A percentile compares a stretch with the other conserved stretches of the same genome.
phyloP scores from a whole-genome alignment of 2,888 invertebrate species.

The Deilephila elpenor region DNA sequence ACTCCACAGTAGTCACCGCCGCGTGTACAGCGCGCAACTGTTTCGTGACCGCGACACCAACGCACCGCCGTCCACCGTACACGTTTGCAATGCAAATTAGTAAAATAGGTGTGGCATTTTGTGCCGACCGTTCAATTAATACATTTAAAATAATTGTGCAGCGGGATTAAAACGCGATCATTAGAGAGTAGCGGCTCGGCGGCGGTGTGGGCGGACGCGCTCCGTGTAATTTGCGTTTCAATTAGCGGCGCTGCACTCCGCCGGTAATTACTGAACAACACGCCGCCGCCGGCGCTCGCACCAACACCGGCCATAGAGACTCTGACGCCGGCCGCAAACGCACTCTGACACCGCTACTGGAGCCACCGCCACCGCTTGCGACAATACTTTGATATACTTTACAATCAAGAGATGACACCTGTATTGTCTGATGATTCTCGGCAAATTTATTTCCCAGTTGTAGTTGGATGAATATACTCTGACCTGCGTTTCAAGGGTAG shows the following conservation, averaged over 20 bases:
- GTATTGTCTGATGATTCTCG: neutral
- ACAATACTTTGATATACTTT: too few species aligned
- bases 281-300: neutral
- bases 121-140: conserved; percentile 39
- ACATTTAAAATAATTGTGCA: conserved; percentile 39
- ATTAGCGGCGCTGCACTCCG: conserved; percentile 39
- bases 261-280: conserved; percentile 37
- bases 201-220: conserved; percentile 28
- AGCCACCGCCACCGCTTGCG: too few species aligned
- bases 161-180: conserved; percentile 38
- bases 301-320: neutral
- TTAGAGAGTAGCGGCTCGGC: conserved; percentile 33
- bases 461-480: too few species aligned
- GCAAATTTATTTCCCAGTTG: too few species aligned
- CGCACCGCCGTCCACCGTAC: conserved; percentile 33
- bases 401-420: neutral
- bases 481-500: too few species aligned
- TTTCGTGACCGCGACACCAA: neutral
- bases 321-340: too few species aligned
- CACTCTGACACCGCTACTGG: too few species aligned
- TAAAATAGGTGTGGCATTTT: conserved; percentile 39
- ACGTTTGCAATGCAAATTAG: conserved; percentile 42
- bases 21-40: neutral
- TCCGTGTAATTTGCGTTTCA: conserved; percentile 44
- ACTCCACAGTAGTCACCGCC: too few species aligned